Percentiles rank a stretch among this genome's conserved stretches.
Evolutionary conservation across 53 echinoderm and acorn worm genomes (phyloP).

Genomic region (Henricia sp.): DNA sequence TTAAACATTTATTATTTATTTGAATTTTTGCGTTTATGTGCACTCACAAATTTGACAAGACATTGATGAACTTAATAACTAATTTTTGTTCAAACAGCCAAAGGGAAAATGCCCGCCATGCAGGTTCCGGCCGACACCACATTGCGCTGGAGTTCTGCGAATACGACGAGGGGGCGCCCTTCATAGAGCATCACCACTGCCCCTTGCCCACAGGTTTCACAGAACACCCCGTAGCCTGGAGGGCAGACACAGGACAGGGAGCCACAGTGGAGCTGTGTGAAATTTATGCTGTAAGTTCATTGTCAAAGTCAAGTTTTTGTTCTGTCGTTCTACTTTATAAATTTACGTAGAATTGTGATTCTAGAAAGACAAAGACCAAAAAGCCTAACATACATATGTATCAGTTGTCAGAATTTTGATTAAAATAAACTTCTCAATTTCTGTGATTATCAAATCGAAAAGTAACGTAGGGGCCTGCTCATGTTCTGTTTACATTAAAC

Average conservation of each 20-base stretch:
- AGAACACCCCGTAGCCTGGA: background rate
- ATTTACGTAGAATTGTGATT: too few species aligned
- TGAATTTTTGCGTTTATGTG: too few species aligned
- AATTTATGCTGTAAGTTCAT: conserved; percentile 88
- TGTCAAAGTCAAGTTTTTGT: too few species aligned
- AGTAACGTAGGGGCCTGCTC: too few species aligned
- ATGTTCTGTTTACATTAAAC: background rate
- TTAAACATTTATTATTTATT: too few species aligned
- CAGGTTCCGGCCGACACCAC: conserved; percentile 28
- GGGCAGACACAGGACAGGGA: background rate
- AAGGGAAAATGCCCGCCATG: conserved; percentile 66
- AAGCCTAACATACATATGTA: too few species aligned
- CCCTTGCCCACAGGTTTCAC: conserved; percentile 61
- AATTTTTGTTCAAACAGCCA: conserved; percentile 51
- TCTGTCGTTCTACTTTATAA: too few species aligned
- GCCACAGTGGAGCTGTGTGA: conserved; percentile 72
- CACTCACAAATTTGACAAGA: too few species aligned
- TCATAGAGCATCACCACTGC: conserved; percentile 69
- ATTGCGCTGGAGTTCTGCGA: conserved; percentile 67
- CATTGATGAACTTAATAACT: too few species aligned
- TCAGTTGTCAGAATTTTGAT: too few species aligned
- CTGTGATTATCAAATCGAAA: background rate
- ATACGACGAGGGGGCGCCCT: conserved; percentile 43
- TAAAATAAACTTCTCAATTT: background rate
- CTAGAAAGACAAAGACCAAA: too few species aligned